phyloP scores from a whole-genome alignment of 1,140 invertebrate species.

The Popillia japonica region DNA sequence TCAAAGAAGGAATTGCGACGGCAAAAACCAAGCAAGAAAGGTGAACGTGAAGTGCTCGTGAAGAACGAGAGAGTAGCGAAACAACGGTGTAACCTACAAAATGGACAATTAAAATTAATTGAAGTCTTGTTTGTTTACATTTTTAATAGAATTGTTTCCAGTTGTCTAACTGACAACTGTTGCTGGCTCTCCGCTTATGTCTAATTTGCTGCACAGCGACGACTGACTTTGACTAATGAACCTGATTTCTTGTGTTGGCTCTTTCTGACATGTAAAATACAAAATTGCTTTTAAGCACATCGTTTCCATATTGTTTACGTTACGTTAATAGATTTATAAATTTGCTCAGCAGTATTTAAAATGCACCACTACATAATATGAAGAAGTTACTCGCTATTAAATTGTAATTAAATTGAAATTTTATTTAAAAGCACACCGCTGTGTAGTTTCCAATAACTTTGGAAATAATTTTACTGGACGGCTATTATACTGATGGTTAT shows the following conservation, averaged over 20 bases:
- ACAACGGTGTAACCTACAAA: neutral
- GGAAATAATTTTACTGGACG: too few species aligned
- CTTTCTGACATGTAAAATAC: conserved; percentile 2
- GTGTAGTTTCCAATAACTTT: too few species aligned
- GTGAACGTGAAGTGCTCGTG: neutral
- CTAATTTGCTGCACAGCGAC: conserved; percentile 1
- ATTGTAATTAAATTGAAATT: too few species aligned
- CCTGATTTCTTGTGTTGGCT: conserved; percentile 6
- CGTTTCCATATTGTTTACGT: neutral
- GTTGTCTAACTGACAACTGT: conserved; percentile 30
- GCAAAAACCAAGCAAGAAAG: neutral
- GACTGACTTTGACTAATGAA: conserved; percentile 27
- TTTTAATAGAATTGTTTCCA: conserved; percentile 23
- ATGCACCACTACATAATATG: too few species aligned
- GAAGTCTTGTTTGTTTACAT: conserved; percentile 20
- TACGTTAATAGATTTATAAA: too few species aligned
- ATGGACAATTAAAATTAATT: conserved; percentile 34
- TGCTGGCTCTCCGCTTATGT: neutral
- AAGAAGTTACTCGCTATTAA: too few species aligned
- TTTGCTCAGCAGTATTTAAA: too few species aligned
- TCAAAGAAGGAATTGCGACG: neutral
- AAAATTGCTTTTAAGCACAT: neutral
- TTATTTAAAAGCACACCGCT: too few species aligned
- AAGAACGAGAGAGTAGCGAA: conserved; percentile 7
- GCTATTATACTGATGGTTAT: too few species aligned